These are phyloP conservation scores for Dicyrtomina minuta DNA, from an alignment of 2,888 invertebrate species.

Conservation along the genomic window DNA sequence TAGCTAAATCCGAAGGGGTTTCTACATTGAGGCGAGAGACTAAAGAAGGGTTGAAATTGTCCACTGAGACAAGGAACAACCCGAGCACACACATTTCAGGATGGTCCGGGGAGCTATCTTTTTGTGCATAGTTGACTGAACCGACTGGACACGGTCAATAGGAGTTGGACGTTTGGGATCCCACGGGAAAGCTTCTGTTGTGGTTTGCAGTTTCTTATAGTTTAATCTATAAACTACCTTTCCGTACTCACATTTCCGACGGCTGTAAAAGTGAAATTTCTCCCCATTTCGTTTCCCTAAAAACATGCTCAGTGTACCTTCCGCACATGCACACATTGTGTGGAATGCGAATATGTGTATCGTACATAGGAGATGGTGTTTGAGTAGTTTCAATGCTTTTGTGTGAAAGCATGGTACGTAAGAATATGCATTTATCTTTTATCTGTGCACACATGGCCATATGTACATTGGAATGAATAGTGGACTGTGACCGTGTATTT, in stretches of 20 bases:
- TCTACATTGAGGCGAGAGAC: background rate
- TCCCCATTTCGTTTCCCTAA: background rate
- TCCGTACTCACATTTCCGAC: constrained; percentile 3
- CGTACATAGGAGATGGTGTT: constrained; percentile 1
- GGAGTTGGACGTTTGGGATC: constrained; percentile 20
- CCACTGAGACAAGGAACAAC: constrained; percentile 20
- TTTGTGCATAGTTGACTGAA: constrained; percentile 19
- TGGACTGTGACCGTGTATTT: constrained; percentile 20
- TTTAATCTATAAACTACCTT: constrained; percentile 1
- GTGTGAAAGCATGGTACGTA: background rate
- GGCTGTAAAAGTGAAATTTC: background rate
- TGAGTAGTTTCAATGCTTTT: too few relatives aligned
- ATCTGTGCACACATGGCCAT: background rate
- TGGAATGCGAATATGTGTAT: background rate
- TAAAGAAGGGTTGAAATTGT: constrained; percentile 22
- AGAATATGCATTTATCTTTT: background rate
- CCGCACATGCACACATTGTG: background rate
- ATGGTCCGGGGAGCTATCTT: background rate
- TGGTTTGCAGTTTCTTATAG: constrained; percentile 27
- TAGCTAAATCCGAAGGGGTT: background rate
- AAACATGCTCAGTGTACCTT: background rate
- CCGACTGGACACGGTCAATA: constrained; percentile 20
- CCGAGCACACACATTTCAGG: too few relatives aligned
- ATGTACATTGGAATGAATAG: constrained; percentile 9
- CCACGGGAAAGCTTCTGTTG: constrained; percentile 28